Conservation (phyloP, 2,888 invertebrate species). For the Cantharis nigra region DNA sequence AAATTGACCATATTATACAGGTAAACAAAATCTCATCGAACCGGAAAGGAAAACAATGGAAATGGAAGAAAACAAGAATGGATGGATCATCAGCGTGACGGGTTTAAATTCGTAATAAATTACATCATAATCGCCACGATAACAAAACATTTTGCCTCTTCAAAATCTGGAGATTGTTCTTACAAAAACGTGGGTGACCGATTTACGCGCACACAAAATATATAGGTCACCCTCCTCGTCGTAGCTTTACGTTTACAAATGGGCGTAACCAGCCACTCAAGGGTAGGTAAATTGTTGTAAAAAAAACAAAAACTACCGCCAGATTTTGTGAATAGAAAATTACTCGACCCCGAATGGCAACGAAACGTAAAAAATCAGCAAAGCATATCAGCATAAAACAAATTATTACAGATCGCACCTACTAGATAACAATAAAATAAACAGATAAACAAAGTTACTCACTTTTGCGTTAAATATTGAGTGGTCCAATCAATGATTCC, state of each 20-base stretch:
- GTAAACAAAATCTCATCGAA: not conserved
- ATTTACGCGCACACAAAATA: not conserved
- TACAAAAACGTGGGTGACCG: not conserved
- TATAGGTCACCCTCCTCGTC: not conserved
- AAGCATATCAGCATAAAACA: not conserved
- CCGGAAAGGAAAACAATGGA: not conserved
- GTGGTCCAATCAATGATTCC: slow-evolving; percentile 77
- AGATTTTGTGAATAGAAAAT: not conserved
- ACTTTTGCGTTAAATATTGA: slow-evolving; percentile 79
- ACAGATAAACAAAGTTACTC: slow-evolving; percentile 52
- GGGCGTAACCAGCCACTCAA: not conserved
- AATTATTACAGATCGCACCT: not conserved
- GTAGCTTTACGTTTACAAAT: not conserved
- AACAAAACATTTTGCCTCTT: not conserved
- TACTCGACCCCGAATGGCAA: not conserved
- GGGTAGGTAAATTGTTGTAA: not conserved
- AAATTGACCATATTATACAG: not conserved
- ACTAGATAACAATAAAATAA: not conserved
- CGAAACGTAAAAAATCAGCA: not conserved
- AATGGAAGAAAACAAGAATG: not conserved
- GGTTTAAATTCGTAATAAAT: not conserved
- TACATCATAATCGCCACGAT: not conserved
- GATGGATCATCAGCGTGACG: not conserved
- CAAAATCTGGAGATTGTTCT: not conserved
- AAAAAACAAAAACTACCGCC: not conserved